These are phyloP conservation scores for Dolichomitus sp. DNA, from an alignment of 2,888 invertebrate genomes.

Conservation along the genomic window DNA sequence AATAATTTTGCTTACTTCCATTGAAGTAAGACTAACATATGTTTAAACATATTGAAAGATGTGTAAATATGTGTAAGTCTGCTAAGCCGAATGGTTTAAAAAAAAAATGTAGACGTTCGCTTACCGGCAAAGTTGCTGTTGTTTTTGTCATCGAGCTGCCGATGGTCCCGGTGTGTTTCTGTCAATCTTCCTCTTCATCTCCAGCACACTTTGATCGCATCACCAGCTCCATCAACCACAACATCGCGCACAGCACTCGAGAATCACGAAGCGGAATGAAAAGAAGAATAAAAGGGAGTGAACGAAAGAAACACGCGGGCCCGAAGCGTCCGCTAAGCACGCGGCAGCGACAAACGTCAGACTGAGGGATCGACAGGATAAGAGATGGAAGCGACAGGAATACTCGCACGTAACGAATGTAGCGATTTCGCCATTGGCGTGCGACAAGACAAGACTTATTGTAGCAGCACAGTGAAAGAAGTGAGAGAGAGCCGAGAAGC, in stretches of 20 bases:
- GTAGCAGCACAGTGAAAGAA: neutral
- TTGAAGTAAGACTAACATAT: too few species aligned
- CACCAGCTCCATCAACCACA: conserved; percentile 36
- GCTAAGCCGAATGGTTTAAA: neutral
- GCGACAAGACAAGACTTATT: neutral
- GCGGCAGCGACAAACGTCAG: conserved; percentile 38
- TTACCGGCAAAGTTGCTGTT: conserved; percentile 36
- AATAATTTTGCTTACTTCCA: too few species aligned
- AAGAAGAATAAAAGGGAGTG: conserved; percentile 27
- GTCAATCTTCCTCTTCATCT: neutral
- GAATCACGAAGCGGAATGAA: neutral
- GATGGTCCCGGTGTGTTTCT: conserved; percentile 20
- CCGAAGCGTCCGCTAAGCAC: neutral
- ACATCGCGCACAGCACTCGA: conserved; percentile 26
- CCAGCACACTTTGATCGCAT: conserved; percentile 40
- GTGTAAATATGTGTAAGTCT: too few species aligned
- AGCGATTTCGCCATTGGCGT: conserved; percentile 15
- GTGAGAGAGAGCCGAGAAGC: neutral
- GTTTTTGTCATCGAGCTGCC: conserved; percentile 31
- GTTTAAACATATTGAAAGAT: too few species aligned
- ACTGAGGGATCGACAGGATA: conserved; percentile 5
- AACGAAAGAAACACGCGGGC: neutral
- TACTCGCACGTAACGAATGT: conserved; percentile 8
- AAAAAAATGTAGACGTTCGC: conserved; percentile 7
- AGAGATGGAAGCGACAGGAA: conserved; percentile 28